Base-by-base conservation (phyloP, 2,888 invertebrate genomes). In the Crepidodera aurea region DNA sequence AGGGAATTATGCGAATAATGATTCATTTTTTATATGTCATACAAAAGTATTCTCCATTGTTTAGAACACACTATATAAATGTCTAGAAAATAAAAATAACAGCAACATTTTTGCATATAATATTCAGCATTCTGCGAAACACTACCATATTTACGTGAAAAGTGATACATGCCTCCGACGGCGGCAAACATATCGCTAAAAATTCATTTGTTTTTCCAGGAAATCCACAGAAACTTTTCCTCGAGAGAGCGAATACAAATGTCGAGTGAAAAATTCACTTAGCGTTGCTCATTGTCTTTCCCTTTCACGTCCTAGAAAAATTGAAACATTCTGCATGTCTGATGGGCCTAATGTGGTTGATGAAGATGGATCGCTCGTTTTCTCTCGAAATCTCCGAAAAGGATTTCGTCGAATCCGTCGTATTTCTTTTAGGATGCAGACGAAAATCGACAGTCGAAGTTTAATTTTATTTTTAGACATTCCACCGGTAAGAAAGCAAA, bases 221-320 rank as follows among this genome's bases (percentile, higher is more conserved):
- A 67, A 72, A 73, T 73, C 75, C 73, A 70, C 72, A 70, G 69
- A 74, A 75, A 74, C 68, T 75, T 75, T 74, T 68, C 69, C 72
- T 72, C 69, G 71, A 71, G 70, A 68, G 71, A 68, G 69, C 53
- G 73, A 70, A 74, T 75, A 74, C 74, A 73, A 75, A 74, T 74
- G 75, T 69, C 70, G 70, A 75, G 76, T 73, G 75, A 71, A 70
- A 72, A 72, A 72, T 72, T 72, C 72, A 73, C 73, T 73, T 70
- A 73, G 69, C 67, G 66, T 27, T 67, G 71, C 71, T 72, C 67
- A 73, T 72, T 72, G 73, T 73, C 68, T 68, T 66, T 63, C 59
- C 62, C 55, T 62, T 65, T 65, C 63, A 64, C 63, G 62, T 66
- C 46, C 64, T 44, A 25, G 67, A 71, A 71, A 70, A 71, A 73